A percentile compares a stretch with the other conserved stretches of the same genome.
phyloP scores from a whole-genome alignment of 2,113 vertebrate species.

The Xyrauchen texanus region DNA sequence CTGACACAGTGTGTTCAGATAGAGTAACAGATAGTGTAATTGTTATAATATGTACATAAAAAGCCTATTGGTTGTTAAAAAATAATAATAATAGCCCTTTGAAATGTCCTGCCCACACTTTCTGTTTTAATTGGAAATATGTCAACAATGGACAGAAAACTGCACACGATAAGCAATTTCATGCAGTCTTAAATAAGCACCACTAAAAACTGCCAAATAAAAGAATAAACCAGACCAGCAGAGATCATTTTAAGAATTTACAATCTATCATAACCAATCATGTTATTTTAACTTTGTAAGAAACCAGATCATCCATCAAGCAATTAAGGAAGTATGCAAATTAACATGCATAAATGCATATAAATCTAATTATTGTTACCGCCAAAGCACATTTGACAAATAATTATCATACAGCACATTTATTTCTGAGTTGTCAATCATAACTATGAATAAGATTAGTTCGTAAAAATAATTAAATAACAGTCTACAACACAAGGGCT shows the following conservation, averaged over 20 bases:
- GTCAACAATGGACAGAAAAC: too few species aligned
- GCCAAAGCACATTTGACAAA: slow-evolving; percentile 16
- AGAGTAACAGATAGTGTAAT: too few species aligned
- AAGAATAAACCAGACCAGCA: background rate
- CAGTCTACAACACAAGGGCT: background rate
- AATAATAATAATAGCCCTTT: too few species aligned
- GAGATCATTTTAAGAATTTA: background rate
- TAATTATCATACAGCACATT: slow-evolving; percentile 13
- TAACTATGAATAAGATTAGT: slow-evolving; percentile 5
- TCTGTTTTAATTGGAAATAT: too few species aligned
- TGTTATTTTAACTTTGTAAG: background rate
- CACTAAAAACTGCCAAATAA: too few species aligned
- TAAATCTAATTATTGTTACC: slow-evolving; percentile 7
- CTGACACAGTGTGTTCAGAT: too few species aligned
- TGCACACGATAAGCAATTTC: too few species aligned
- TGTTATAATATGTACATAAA: too few species aligned
- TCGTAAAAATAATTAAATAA: background rate
- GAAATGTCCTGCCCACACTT: too few species aligned
- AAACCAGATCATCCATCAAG: slow-evolving; percentile 15
- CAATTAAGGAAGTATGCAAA: slow-evolving; percentile 24
- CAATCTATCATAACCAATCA: background rate
- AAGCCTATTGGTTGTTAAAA: too few species aligned
- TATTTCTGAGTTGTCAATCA: background rate
- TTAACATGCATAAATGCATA: slow-evolving; percentile 20
- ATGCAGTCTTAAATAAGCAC: too few species aligned